A percentile compares a stretch with the other conserved stretches of the same genome.
Evolutionary conservation across 2,797 vertebrate species (phyloP).

Genomic region (Rhadinocentrus ornatus): DNA sequence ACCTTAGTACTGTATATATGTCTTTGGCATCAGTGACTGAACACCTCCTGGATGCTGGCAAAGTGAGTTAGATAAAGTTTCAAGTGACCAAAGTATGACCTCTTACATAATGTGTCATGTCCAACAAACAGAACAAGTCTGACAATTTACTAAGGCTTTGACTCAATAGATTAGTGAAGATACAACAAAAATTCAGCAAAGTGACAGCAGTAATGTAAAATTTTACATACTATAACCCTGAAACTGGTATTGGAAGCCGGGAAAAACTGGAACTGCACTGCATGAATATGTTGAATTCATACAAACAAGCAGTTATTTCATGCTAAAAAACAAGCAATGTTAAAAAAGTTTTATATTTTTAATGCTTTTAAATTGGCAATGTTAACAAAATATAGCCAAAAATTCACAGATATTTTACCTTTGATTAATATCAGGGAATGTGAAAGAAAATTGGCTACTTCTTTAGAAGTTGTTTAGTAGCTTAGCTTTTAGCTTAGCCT

Average conservation of each 20-base stretch:
- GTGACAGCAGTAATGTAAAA: not conserved
- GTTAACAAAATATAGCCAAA: too few relatives aligned
- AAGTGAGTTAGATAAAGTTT: conserved; percentile 53
- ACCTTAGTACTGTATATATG: conserved; percentile 13
- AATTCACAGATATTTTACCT: too few relatives aligned
- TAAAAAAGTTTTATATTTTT: too few relatives aligned
- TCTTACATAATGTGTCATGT: conserved; percentile 55
- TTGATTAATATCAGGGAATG: too few relatives aligned
- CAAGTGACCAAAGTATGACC: conserved; percentile 50
- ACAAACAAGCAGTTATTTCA: not conserved
- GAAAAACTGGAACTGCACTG: not conserved
- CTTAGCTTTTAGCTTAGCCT: too few relatives aligned
- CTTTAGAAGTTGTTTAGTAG: too few relatives aligned
- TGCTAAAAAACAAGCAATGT: not conserved
- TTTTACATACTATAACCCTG: not conserved
- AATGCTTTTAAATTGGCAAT: too few relatives aligned
- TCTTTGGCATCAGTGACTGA: conserved; percentile 25
- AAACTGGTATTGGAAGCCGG: not conserved
- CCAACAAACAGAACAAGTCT: conserved; percentile 7
- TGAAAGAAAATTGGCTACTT: too few relatives aligned
- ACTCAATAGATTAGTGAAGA: not conserved
- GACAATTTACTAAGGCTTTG: not conserved
- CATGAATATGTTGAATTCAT: not conserved
- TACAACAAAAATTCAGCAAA: not conserved
- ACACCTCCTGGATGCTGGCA: conserved; percentile 24